These are phyloP conservation scores for Bombyx mandarina DNA, from an alignment of 1,140 invertebrate genomes.

Conservation along the genomic window DNA sequence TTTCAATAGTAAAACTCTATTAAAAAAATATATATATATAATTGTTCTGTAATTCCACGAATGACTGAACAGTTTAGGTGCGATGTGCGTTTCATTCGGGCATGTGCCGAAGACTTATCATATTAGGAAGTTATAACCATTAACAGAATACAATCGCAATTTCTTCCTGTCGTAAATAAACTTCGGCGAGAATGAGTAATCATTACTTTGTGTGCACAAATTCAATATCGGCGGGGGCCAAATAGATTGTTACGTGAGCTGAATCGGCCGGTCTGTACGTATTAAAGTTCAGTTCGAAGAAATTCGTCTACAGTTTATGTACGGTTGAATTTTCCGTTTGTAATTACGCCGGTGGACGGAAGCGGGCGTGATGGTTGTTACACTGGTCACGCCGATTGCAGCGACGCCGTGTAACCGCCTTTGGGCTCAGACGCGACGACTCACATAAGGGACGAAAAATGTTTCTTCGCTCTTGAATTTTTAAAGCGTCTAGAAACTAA, in stretches of 20 bases:
- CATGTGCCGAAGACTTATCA: slow-evolving; percentile 27
- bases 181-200: slow-evolving; percentile 60
- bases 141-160: slow-evolving; percentile 65
- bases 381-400: slow-evolving; percentile 43
- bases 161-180: slow-evolving; percentile 68
- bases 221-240: slow-evolving; percentile 41
- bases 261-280: slow-evolving; percentile 28
- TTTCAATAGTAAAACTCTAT: too few relatives aligned
- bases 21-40: too few relatives aligned
- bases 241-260: slow-evolving; percentile 59
- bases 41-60: too few relatives aligned
- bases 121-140: slow-evolving; percentile 66
- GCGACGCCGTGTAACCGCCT: slow-evolving; percentile 39
- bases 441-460: slow-evolving; percentile 35
- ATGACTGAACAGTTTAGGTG: too few relatives aligned
- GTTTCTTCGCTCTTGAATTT: slow-evolving; percentile 7
- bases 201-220: slow-evolving; percentile 63
- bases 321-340: slow-evolving; percentile 61
- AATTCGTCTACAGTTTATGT: slow-evolving; percentile 43
- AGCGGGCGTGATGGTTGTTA: slow-evolving; percentile 49
- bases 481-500: too few relatives aligned
- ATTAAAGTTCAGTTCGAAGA: slow-evolving; percentile 32
- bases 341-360: slow-evolving; percentile 59
- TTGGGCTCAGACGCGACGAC: slow-evolving; percentile 42
- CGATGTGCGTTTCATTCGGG: slow-evolving; percentile 16